Base-by-base conservation (phyloP, 2,113 vertebrate species). In the Meleagris gallopavo region DNA sequence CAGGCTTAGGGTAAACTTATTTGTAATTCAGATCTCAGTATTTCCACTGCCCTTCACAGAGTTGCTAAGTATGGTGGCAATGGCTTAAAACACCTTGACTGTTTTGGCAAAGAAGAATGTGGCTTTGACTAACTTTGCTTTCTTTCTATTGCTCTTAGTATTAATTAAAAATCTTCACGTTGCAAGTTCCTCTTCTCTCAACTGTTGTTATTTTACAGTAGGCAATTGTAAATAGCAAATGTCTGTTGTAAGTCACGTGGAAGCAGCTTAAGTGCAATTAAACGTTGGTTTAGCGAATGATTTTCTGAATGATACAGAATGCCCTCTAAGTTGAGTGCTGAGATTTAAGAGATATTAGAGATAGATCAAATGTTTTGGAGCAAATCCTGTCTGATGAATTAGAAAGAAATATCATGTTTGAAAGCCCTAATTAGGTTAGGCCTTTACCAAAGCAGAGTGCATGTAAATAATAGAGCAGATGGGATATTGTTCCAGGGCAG, bases 371-470 rank as follows among this genome's bases (percentile, higher is more conserved):
- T 11, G 2, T 38, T 21, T 73, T 46, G 25, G 4, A 34, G 13
- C 55, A 45, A 65, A 29, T 46, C 20, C 1, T 32, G 34, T 18
- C 5, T 0, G 0, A 8, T 1, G 3, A 24, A 29, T 16, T 43
- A 30, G n/a, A 83, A 88, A 73, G 8, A 18, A 19, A n/a, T 15
- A 8, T 0, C 0, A 19, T 62, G 70, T 8, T 17, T 62, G 20
- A 30, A 86, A 36, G 9, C 43, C 45, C 29, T 88, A 57, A 52
- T 76, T 72, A 88, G 89, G 60, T 65, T 50, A 4, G 36, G 2
- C n/a, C 50, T 5, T 19, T 64, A n/a, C 13, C 30, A 13, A 13
- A 32, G 32, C 15, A 29, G 34, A 27, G 58, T 46, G 5, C 3
- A 29, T 72, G 58, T 32, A 29, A 61, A 4, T 36, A 22, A 3